Percentiles rank a stretch among this genome's conserved stretches.
Conservation (phyloP, 2,888 invertebrate genomes). For the Plagodis pulveraria region DNA sequence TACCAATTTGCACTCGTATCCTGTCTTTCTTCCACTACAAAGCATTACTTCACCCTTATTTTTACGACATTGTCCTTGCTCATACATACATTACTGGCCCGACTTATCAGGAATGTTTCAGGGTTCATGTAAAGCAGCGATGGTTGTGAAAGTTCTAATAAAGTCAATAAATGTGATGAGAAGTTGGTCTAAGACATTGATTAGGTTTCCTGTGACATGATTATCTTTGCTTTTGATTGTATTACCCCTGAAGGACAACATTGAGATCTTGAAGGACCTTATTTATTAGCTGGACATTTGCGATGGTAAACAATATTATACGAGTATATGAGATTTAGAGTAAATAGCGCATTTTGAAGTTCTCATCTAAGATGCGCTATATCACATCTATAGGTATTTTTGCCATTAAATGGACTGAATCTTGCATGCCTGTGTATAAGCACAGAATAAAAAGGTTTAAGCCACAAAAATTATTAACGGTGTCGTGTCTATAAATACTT, state of each 20-base stretch:
- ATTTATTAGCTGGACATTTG: neutral
- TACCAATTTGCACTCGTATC: slow-evolving; percentile 24
- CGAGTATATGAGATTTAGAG: no score
- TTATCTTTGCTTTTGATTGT: slow-evolving; percentile 14
- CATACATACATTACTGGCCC: slow-evolving; percentile 5
- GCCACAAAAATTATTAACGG: no score
- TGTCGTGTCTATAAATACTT: no score
- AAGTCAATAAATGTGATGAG: neutral
- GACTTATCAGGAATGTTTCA: neutral
- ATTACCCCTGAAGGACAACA: slow-evolving; percentile 11
- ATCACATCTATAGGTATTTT: no score
- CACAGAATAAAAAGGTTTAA: no score
- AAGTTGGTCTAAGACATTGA: slow-evolving; percentile 14
- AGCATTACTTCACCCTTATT: slow-evolving; percentile 1
- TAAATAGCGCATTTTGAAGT: no score
- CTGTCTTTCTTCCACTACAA: slow-evolving; percentile 9
- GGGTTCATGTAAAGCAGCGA: neutral
- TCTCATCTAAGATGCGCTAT: no score
- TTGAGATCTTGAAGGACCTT: neutral
- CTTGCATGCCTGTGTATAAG: no score
- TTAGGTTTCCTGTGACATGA: slow-evolving; percentile 19
- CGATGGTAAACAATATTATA: no score
- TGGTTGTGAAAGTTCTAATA: neutral
- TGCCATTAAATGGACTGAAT: no score
- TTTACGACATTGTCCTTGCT: neutral